Conservation (phyloP, 2,113 vertebrate species). For the Corapipo altera region DNA sequence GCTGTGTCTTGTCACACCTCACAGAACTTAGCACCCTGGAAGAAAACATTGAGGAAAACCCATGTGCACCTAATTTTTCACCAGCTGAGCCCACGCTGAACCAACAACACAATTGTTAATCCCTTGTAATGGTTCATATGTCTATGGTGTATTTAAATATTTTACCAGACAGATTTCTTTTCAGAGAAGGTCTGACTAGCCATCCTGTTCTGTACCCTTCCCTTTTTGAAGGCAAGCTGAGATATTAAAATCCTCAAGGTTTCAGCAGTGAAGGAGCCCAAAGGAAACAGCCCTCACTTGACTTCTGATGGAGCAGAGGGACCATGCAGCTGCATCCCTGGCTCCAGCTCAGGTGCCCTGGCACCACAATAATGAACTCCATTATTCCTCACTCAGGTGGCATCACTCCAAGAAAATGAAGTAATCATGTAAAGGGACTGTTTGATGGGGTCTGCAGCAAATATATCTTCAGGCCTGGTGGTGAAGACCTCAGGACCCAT, state of each 20-base stretch:
- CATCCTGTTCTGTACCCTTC: neutral
- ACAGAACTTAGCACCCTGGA: neutral
- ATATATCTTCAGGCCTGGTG: neutral
- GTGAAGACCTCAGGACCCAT: neutral
- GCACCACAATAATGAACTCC: neutral
- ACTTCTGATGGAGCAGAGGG: neutral
- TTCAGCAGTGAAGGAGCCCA: accelerated
- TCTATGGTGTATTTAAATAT: neutral
- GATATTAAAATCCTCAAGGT: neutral
- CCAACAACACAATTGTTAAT: neutral
- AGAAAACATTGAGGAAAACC: neutral
- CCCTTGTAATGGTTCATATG: neutral
- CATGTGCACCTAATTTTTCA: neutral
- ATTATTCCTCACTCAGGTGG: neutral
- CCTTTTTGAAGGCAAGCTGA: neutral
- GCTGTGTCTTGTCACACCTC: neutral
- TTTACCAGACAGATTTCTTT: neutral
- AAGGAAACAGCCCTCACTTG: neutral
- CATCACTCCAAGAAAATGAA: neutral
- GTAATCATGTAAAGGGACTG: neutral
- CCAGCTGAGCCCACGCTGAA: neutral
- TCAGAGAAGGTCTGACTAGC: neutral
- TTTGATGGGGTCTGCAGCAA: neutral
- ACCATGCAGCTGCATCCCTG: neutral
- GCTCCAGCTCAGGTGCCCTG: neutral